Evolutionary conservation across 1,140 invertebrate species (phyloP).

Genomic region (Drosophila mayri): DNA sequence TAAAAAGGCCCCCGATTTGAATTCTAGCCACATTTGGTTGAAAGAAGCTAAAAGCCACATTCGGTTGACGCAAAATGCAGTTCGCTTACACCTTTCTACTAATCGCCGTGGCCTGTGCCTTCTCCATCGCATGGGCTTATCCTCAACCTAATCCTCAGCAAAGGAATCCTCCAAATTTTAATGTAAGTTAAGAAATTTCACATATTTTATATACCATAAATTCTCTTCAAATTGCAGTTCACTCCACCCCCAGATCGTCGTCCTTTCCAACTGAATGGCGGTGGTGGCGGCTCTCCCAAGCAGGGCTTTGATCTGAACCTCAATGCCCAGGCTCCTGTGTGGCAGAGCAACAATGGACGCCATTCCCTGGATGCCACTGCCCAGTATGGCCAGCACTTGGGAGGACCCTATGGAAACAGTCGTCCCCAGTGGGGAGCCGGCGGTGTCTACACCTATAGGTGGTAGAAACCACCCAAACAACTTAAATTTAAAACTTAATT

Average conservation of each 20-base stretch:
- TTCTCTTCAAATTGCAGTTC: background rate
- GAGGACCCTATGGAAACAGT: slow-evolving; percentile 78
- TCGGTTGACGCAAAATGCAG: slow-evolving; percentile 64
- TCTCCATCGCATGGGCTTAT: slow-evolving; percentile 30
- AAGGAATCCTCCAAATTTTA: slow-evolving; percentile 5
- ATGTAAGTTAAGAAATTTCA: slow-evolving; percentile 21
- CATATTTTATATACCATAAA: background rate
- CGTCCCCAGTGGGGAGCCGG: slow-evolving; percentile 69
- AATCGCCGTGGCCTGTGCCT: slow-evolving; percentile 28
- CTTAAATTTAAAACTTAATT: background rate
- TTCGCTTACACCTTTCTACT: slow-evolving; percentile 25
- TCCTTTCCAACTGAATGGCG: slow-evolving; percentile 50
- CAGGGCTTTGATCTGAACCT: slow-evolving; percentile 71
- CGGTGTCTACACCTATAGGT: slow-evolving; percentile 64
- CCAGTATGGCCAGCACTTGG: slow-evolving; percentile 72
- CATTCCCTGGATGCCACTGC: slow-evolving; percentile 70
- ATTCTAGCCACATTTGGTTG: slow-evolving; percentile 25
- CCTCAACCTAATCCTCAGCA: slow-evolving; percentile 37
- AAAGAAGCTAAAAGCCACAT: slow-evolving; percentile 12
- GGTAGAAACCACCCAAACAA: background rate
- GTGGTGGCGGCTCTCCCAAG: slow-evolving; percentile 63
- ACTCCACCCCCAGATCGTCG: slow-evolving; percentile 22
- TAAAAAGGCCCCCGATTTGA: background rate
- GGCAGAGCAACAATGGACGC: slow-evolving; percentile 75
- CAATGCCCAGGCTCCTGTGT: slow-evolving; percentile 63